phyloP scores from a whole-genome alignment of 2,113 vertebrate species.

The Pitta sordida region DNA sequence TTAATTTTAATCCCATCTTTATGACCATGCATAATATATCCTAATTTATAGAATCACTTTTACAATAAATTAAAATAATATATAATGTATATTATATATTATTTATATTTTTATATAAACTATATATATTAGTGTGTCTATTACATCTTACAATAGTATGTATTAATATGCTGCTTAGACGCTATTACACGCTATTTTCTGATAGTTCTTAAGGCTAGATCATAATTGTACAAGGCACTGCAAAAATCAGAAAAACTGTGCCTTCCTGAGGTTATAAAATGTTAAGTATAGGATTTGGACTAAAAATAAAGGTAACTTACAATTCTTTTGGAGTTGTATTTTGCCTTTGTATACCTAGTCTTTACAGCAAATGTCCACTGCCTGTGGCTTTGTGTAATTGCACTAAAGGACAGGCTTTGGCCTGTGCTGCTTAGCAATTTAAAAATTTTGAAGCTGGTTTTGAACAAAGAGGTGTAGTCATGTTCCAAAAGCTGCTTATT shows the following conservation, averaged over 20 bases:
- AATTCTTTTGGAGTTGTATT: background rate
- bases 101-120: no score
- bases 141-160: background rate
- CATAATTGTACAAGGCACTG: background rate
- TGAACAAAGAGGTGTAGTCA: slow-evolving; percentile 9
- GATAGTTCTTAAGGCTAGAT: background rate
- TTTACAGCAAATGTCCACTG: background rate
- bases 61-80: background rate
- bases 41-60: background rate
- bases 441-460: slow-evolving; percentile 8
- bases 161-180: background rate
- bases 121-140: background rate
- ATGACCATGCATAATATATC: background rate
- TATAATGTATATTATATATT: no score
- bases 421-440: background rate
- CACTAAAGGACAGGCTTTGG: background rate
- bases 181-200: background rate
- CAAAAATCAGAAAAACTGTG: background rate
- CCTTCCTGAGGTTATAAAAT: background rate
- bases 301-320: background rate
- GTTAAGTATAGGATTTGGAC: background rate
- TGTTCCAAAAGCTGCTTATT: slow-evolving; percentile 29
- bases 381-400: slow-evolving; percentile 13
- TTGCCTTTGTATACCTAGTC: background rate
- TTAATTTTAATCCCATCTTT: background rate